Base-by-base conservation (phyloP, 2,888 invertebrate genomes). In the Cepaea hortensis region DNA sequence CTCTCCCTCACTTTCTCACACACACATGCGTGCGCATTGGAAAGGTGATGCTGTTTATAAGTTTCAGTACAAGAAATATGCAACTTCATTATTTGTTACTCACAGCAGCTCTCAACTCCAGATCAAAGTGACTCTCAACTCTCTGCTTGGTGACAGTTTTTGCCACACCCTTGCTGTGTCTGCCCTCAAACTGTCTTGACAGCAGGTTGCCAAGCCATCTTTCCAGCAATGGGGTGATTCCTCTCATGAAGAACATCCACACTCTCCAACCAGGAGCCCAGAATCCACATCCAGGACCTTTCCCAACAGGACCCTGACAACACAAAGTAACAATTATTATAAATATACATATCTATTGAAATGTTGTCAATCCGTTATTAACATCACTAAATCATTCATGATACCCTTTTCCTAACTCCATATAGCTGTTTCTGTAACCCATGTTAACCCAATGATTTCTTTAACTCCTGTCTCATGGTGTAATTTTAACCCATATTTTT, bases 181-280 rank as follows among this genome's bases (percentile, higher is more conserved):
- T 96, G 84, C 99, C 99, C 95, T 99, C 99, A 94, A 99, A 99
- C 95, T 99, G 99, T 91, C 99, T 96, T 0, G 99, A 99, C 77
- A 99, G 95, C 92, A 99, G 95, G 95, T 99, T 99, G 23, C 99
- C 99, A n/a, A 99, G 96, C 99, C 99, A 99, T 81, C 99, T 96
- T 94, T 99, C 99, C 84, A 99, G 95, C 75, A 99, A 95, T 0
- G 99, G 99, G 0, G 99, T 99, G 91, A 99, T 98, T 35, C 99
- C 99, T 86, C 99, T 96, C 97, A 99, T 98, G 95, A 99, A 99
- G 96, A 99, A 99, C 84, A 99, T 95, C 99, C 99, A 99, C 23
- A 99, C 99, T 85, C 99, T 96, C 99, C 99, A 99, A 0, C 99
- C 99, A 0, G 99, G 98, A 0, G 99, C 98, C 99, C 99, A 99